Percentiles rank a stretch among this genome's conserved stretches.
These are phyloP conservation scores for Adela reaumurella DNA, from an alignment of 2,888 invertebrate species.

Conservation along the genomic window DNA sequence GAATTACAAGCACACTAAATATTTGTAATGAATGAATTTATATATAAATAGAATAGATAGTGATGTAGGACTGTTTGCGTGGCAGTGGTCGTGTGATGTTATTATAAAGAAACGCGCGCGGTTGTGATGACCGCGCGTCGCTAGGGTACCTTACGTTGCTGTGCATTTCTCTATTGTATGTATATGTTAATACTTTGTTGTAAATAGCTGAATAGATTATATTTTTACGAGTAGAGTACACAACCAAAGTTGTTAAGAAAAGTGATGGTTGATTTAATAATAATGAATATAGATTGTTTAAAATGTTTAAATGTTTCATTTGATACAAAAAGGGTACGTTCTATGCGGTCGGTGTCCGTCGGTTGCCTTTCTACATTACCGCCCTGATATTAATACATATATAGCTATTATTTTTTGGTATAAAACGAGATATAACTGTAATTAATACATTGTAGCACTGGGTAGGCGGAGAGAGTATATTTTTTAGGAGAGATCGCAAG, in stretches of 20 bases:
- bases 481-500: conserved; percentile 5
- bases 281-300: conserved; percentile 48
- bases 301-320: conserved; percentile 41
- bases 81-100: no score
- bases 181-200: conserved; percentile 52
- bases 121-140: conserved; percentile 6
- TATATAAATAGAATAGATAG: no score
- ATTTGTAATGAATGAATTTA: no score
- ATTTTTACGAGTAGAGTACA: conserved; percentile 58
- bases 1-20: no score
- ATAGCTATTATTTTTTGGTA: conserved; percentile 45
- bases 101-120: neutral
- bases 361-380: conserved; percentile 41
- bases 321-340: conserved; percentile 35
- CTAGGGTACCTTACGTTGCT: conserved; percentile 52
- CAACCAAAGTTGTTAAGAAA: conserved; percentile 60
- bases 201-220: conserved; percentile 53
- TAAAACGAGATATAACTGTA: conserved; percentile 21
- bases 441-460: conserved; percentile 13
- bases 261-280: conserved; percentile 57
- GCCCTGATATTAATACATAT: conserved; percentile 49
- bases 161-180: conserved; percentile 59
- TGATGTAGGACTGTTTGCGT: no score
- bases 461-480: neutral
- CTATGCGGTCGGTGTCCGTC: conserved; percentile 35